Evolutionary conservation across 1,140 invertebrate species (phyloP), one percentile per base, ranked within the genome.

Genomic region (Leptoteleia sp.): DNA sequence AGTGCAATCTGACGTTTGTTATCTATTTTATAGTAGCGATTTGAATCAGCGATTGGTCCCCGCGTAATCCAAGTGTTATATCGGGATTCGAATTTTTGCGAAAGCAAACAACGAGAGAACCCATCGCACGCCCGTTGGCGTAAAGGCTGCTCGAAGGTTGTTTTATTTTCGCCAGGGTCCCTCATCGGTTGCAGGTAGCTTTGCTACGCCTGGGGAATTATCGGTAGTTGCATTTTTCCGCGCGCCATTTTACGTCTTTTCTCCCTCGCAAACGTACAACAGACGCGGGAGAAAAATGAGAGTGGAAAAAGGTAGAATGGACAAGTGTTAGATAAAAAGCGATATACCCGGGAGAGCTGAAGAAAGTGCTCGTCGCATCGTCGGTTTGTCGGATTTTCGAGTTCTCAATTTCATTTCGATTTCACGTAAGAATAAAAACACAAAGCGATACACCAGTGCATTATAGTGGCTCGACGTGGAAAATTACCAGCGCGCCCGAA

Each of bases 331-430:
- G 70, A 52, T 45, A 79, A 70, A 54, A 70, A 64, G 11, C 47
- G 62, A 64, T 64, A 59, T 73, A 59, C 57, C 55, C 76, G 22
- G 5, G 76, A 64, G 76, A 72, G n/a, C 22, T 15, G 45, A 47
- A 38, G 57, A 68, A 67, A 68, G 59, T 59, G 29, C 48, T 67
- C 37, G 33, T 59, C 57, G 40, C 19, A 38, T 47, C 25, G 31
- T 64, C 50, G 64, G 64, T 64, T 57, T 54, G 40, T 62, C 62
- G 76, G 65, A 71, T 75, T 79, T 79, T 75, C 42, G 15, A 65
- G 50, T 50, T 65, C 70, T 71, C 70, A 79, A 75, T 79, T 75
- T 71, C 57, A 57, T 64, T 57, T 70, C 62, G 57, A 70, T 68
- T 73, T 55, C 48, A 65, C 29, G 31, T 79, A 73, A 70, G 54